Base-by-base conservation (phyloP, 2,797 vertebrate species). In the Macropodus opercularis region DNA sequence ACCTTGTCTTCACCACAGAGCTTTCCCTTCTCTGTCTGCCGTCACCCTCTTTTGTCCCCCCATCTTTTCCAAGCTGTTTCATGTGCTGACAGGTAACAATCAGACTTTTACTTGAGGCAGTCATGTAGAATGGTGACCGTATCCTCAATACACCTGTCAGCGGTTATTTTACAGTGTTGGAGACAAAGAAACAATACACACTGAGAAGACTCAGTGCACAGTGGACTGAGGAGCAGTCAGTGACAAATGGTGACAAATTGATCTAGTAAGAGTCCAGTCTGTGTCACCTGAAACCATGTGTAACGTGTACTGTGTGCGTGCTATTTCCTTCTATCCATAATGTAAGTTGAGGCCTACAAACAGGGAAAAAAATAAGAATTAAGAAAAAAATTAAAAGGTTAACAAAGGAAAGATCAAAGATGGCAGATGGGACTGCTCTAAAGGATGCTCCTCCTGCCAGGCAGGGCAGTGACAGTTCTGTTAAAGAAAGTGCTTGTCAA, bases 231-330 rank as follows among this genome's bases (percentile, higher is more conserved):
- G 64, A 75, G 65, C 12, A 56, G 68, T 75, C 71, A 74, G 52
- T 75, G 87, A 87, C 85, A 91, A 90, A 90, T 91, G 90, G 76
- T 77, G 76, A 90, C 53, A 80, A 80, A 84, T 73, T 85, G 79
- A 88, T 85, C 59, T 66, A 81, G 54, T 64, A 46, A 40, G 44
- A 61, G 69, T 80, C 71, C 71, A 75, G 77, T 58, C 21, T 12
- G 44, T 70, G 66, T 80, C 81, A 75, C 24, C 35, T 57, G 50
- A 70, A 82, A 54, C 50, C 55, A 17, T n/a, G 17, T 52, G 36
- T 62, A 46, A 58, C 35, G 22, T 51, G 65, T 35, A 68, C 58
- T 41, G 18, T 26, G 40, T 46, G 36, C 46, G 34, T 40, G 62
- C 14, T 38, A 18, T 53, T 32, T 56, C 35, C 38, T 58, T 27